Base-by-base conservation (phyloP, 1,140 invertebrate genomes). In the Cheumatopsyche charites region DNA sequence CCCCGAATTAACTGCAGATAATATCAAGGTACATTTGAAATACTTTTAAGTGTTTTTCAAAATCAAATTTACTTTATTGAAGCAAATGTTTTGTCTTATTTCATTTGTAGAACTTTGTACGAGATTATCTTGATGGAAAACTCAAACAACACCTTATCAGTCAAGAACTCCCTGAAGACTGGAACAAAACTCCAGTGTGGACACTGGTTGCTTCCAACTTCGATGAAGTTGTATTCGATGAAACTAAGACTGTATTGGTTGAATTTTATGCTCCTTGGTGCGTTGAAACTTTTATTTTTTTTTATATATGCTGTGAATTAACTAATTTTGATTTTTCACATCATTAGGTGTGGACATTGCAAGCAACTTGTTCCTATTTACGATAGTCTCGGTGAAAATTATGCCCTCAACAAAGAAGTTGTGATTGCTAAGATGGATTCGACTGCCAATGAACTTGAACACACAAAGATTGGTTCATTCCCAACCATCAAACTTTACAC, bases 341-440 rank as follows among this genome's bases (percentile, higher is more conserved):
- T n/a, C n/a, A n/a, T n/a, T 77, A 85, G 83, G 83, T 95, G 93
- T 81, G 92, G 94, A 72, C 97, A 99, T 81, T 99, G 97, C 88
- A 98, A 98, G 82, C 93, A 98, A 81, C 86, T 99, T 76, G 93
- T 87, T 74, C 98, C 98, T 25, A 98, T 98, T 82, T 99, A 96
- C 83, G 96, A 99, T 75, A 87, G 88, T 79, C 79, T 88, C 69
- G 87, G 82, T 29, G 86, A 88, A 77, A 94, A 97, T 83, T 98
- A 90, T 83, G 91, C 93, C 80, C 91, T 94, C 76, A 89, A 90
- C 76, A 88, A 91, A 45, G 89, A 90, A 72, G 87, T 99, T 75
- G 87, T 99, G 12, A 94, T 99, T 80, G 97, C 97, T 75, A 99
- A 99, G 86, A 98, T 99, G 88, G 98, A 99, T 84, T 90, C 97